Percentiles rank a stretch among this genome's conserved stretches.
phyloP scores from a whole-genome alignment of 1,140 invertebrate genomes.

The Drosophila pseudoananassae region DNA sequence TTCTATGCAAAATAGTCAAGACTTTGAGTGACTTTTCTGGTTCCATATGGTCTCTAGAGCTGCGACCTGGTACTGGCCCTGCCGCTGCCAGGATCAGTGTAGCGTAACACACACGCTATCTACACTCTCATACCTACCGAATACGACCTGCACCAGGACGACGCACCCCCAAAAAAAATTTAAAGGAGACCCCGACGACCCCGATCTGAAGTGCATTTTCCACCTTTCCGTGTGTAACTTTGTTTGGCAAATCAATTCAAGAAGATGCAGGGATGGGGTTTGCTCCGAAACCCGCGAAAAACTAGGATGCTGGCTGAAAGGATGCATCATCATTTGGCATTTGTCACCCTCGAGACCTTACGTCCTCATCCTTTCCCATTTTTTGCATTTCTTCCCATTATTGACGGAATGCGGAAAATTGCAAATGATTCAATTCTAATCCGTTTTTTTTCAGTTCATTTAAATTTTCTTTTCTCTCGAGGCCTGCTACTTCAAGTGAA shows the following conservation, averaged over 20 bases:
- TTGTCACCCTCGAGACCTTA: conserved; percentile 24
- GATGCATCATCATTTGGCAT: conserved; percentile 33
- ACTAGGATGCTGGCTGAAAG: background rate
- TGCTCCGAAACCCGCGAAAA: background rate
- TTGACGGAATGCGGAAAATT: conserved; percentile 76
- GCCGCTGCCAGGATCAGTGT: conserved; percentile 11
- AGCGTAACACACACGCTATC: conserved; percentile 60
- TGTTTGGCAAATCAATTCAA: conserved; percentile 74
- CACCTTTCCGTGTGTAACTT: conserved; percentile 52
- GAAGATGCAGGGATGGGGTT: too few relatives aligned
- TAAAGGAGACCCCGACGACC: conserved; percentile 4
- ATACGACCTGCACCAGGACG: conserved; percentile 2
- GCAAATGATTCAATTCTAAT: conserved; percentile 75
- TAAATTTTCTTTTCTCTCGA: conserved; percentile 55
- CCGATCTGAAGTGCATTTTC: conserved; percentile 37
- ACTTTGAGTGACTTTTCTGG: conserved; percentile 4
- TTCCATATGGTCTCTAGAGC: conserved; percentile 24
- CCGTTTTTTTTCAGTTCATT: conserved; percentile 44
- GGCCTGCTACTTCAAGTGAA: conserved; percentile 40
- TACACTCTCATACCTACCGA: conserved; percentile 2
- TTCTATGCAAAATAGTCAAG: conserved; percentile 59
- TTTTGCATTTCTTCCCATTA: conserved; percentile 40
- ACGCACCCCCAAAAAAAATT: conserved; percentile 13
- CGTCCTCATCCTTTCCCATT: conserved; percentile 3
- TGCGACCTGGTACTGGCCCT: background rate